Percentiles rank a stretch among this genome's conserved stretches.
These are phyloP conservation scores for Iselma pallidipennis DNA, from an alignment of 2,888 invertebrate species.

Conservation along the genomic window DNA sequence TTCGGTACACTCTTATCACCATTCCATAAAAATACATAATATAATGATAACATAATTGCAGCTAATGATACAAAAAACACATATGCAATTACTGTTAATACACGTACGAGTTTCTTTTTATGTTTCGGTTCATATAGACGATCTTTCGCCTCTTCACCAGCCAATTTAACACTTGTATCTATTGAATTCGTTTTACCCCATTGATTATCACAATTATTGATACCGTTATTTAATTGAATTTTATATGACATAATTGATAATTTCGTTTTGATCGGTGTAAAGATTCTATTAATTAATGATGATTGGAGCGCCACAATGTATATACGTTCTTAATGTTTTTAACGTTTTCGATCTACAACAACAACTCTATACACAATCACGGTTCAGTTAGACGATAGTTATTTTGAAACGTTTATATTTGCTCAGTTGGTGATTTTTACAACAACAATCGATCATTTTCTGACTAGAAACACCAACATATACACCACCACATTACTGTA, in stretches of 20 bases:
- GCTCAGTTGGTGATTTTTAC: constrained; percentile 2
- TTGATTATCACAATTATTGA: constrained; percentile 48
- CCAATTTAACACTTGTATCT: constrained; percentile 68
- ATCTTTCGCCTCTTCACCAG: constrained; percentile 68
- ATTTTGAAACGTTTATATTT: constrained; percentile 23
- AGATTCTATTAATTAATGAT: constrained; percentile 26
- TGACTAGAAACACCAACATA: constrained; percentile 15
- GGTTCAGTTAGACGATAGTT: background rate
- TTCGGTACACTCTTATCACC: constrained; percentile 61
- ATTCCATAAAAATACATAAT: constrained; percentile 95
- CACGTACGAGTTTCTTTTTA: constrained; percentile 85
- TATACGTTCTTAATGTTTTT: background rate
- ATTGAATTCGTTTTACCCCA: constrained; percentile 47
- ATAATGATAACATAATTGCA: constrained; percentile 89
- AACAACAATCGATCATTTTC: constrained; percentile 30
- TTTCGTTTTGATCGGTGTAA: constrained; percentile 26
- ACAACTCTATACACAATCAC: background rate
- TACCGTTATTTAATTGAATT: constrained; percentile 61
- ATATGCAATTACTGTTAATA: constrained; percentile 91
- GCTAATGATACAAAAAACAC: constrained; percentile 92
- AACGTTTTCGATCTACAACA: too few species aligned
- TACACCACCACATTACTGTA: constrained; percentile 7
- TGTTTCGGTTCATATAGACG: constrained; percentile 80
- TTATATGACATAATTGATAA: constrained; percentile 69
- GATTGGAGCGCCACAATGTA: constrained; percentile 36